These are phyloP conservation scores for Acleris laterana DNA, from an alignment of 2,888 invertebrate genomes.

Conservation along the genomic window DNA sequence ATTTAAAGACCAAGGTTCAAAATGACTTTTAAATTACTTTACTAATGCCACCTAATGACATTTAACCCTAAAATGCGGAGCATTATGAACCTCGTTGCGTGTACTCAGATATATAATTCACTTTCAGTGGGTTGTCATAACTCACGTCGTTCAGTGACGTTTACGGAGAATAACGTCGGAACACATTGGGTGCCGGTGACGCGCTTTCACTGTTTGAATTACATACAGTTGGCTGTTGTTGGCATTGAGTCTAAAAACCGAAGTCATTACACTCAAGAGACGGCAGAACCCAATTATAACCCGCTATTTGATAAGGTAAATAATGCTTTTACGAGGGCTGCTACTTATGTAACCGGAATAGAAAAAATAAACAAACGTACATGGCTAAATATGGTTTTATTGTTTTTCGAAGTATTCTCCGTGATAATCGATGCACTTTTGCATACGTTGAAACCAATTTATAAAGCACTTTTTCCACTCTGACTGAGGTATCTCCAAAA, in stretches of 20 bases:
- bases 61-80: conserved; percentile 7
- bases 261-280: conserved; percentile 10
- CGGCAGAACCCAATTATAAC: conserved; percentile 3
- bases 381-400: no score
- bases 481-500: no score
- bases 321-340: no score
- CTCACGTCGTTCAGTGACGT: conserved; percentile 20
- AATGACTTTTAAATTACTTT: conserved; percentile 1
- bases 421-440: no score
- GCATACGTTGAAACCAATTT: no score
- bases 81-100: conserved; percentile 10
- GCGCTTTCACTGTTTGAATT: no score
- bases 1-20: neutral
- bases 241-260: neutral
- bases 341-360: no score
- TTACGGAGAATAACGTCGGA: conserved; percentile 19
- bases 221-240: no score
- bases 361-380: no score
- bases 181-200: no score
- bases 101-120: conserved; percentile 28
- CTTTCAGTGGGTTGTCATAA: conserved; percentile 27
- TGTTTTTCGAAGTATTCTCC: no score
- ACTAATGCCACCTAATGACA: neutral
- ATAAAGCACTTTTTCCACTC: no score
- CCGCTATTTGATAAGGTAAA: conserved; percentile 15